Base-by-base conservation (phyloP, 2,113 vertebrate species). In the Accipiter virgatus region DNA sequence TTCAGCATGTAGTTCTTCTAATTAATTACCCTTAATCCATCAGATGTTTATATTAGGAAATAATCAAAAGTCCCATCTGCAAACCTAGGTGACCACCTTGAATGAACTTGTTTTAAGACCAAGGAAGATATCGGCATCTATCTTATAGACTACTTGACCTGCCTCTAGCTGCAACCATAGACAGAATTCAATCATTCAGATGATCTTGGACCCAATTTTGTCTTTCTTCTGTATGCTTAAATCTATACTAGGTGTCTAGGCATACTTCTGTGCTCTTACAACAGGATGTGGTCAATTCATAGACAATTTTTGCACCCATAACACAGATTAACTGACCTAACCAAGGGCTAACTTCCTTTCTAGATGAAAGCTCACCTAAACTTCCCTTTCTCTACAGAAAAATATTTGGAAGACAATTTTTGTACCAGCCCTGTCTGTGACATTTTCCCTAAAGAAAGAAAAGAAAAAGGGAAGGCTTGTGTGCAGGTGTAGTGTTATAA, bases 401-500 rank as follows among this genome's bases (percentile, higher is more conserved):
- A 71, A 58, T 52, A 56, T 40, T 56, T 74, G 13, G 27, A 87
- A 71, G 3, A 5, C 3, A 87, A 32, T 20, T 53, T 87, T 94
- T 78, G 7, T 50, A 62, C 16, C 9, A 53, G 11, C 3, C 3
- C 0, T 34, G 7, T 36, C 27, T 40, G 4, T 21, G 31, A 42
- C 2, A 16, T 29, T 68, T 86, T 90, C 27, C 22, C 8, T 38
- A 42, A 56, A n/a, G 6, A 32, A 53, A 58, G 50, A 31, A 75
- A 58, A 55, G 26, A 75, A 11, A 63, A 10, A 0, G 4, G 2
- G 16, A 47, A 1, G 1, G 10, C 0, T 1, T 22, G 5, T 21
- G 9, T 52, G 16, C 8, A 63, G 23, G 1, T 20, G 10, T 4
- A 40, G 6, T 52, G 5, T 71, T 67, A 23, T 8, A 77, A 43